These are phyloP conservation scores for Eupithecia centaureata DNA, from an alignment of 2,888 invertebrate genomes.

Conservation along the genomic window DNA sequence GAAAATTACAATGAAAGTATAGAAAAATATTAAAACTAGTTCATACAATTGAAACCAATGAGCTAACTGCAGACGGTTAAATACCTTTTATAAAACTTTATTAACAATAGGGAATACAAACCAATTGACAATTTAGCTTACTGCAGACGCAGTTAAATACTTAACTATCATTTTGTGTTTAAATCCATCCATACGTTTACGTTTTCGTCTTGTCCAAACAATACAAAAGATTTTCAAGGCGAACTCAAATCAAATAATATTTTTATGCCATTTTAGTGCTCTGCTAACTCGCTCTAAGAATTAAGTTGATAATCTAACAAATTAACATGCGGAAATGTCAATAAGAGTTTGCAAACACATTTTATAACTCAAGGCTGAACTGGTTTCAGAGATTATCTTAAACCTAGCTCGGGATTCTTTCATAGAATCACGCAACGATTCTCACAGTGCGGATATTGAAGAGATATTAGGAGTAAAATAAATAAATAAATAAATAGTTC, in stretches of 20 bases:
- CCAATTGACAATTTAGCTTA: too few species aligned
- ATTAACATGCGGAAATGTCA: background rate
- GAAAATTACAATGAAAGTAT: too few species aligned
- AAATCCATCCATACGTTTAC: background rate
- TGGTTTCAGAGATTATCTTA: background rate
- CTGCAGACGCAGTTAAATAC: too few species aligned
- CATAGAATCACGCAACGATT: background rate
- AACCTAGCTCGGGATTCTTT: background rate
- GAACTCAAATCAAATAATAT: background rate
- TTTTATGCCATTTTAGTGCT: background rate
- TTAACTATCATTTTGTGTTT: background rate
- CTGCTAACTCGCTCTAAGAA: background rate
- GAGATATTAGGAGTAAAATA: too few species aligned
- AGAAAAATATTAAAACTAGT: too few species aligned
- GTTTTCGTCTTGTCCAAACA: conserved; percentile 1
- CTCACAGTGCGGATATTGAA: too few species aligned
- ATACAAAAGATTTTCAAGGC: background rate
- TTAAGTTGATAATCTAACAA: background rate
- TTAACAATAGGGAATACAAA: too few species aligned
- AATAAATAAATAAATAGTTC: too few species aligned
- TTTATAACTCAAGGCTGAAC: background rate
- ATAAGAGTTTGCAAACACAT: background rate
- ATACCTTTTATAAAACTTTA: too few species aligned
- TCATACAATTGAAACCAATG: too few species aligned
- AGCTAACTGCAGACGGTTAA: too few species aligned